Conservation (phyloP, 1,140 invertebrate genomes). For the Helicoverpa zea region DNA sequence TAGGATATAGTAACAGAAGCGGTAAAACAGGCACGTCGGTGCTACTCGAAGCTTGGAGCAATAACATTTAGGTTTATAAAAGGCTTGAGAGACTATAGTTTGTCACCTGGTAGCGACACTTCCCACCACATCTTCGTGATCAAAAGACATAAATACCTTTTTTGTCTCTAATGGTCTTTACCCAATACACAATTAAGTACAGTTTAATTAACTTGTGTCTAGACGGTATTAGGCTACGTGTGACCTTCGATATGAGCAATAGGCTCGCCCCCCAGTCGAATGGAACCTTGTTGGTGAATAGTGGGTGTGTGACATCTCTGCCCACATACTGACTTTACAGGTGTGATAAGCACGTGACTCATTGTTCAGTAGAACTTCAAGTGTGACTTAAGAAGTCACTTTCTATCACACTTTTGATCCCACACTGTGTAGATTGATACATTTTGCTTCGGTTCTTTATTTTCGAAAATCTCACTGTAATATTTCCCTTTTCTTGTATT, state of each 20-base stretch:
- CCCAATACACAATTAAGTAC: not conserved
- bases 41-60: not conserved
- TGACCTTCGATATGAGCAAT: conserved; percentile 13
- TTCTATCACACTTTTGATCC: not conserved
- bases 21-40: conserved; percentile 13
- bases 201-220: conserved; percentile 21
- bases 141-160: not conserved
- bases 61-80: conserved; percentile 17
- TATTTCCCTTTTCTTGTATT: too few relatives aligned
- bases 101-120: not conserved
- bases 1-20: conserved; percentile 13
- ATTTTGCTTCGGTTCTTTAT: too few relatives aligned
- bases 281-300: not conserved
- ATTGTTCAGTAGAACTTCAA: not conserved
- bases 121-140: not conserved
- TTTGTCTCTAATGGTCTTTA: not conserved
- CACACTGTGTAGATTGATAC: too few relatives aligned
- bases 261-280: conserved; percentile 2
- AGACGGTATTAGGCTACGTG: not conserved
- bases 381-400: not conserved
- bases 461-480: too few relatives aligned
- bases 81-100: not conserved
- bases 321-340: not conserved
- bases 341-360: not conserved
- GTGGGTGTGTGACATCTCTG: conserved; percentile 10